Evolutionary conservation across 2,113 vertebrate species (phyloP), one percentile per base, ranked within the genome.

Genomic region (Varanus salvator): DNA sequence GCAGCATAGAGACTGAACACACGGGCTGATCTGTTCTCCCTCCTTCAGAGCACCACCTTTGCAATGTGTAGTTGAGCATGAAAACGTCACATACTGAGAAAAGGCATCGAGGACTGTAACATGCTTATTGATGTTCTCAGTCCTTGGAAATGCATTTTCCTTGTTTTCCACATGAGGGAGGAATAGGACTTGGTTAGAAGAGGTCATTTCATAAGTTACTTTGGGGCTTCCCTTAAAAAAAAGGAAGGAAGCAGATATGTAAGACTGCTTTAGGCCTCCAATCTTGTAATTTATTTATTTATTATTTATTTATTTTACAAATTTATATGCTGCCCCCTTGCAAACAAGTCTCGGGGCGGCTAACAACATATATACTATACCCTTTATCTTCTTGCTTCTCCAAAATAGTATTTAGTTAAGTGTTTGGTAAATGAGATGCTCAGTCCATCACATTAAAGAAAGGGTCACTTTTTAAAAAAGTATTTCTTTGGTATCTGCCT

Each of bases 141-240:
- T 0, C 5, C 17, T 6, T 8, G 2, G 2, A 21, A 52, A 0
- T 97, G 95, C 81, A 85, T 86, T 95, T 95, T 77, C 15, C 52
- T 1, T 3, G 1, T 86, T 90, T 87, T 93, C 97, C 97, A 97
- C 93, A 92, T 97, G 97, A 96, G 96, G 97, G 97, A 96, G 94
- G 92, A 90, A 93, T 94, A 80, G 84, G 69, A 91, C 94, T 96
- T 94, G 23, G 1, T 74, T 92, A 92, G 0, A 50, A 69, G 77
- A 74, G 64, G 5, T 8, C n/a, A 8, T n/a, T 87, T 0, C 31
- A 71, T 0, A 27, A 64, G 0, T 17, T 52, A 2, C 0, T 57
- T 64, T 48, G 1, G 5, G 74, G n/a, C 25, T 91, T 87, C 1
- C 34, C 48, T 74, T 21, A 21, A 8, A 38, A 0, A 2, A 17